phyloP scores from a whole-genome alignment of 2,113 vertebrate genomes.

The Pleuronectes platessa region DNA sequence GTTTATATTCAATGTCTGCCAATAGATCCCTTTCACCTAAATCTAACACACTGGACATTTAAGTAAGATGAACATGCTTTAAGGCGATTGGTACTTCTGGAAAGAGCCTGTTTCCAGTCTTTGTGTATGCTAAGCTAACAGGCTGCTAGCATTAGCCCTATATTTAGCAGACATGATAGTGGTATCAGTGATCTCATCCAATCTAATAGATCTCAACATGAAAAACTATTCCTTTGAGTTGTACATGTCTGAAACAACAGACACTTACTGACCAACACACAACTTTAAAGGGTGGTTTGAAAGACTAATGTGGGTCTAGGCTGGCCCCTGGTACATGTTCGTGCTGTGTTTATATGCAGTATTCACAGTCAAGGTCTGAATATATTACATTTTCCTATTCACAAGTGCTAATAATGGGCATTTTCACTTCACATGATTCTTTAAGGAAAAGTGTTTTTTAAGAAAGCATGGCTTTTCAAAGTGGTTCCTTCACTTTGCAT shows the following conservation, averaged over 20 bases:
- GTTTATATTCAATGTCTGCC: too few relatives aligned
- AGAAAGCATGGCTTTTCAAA: constrained; percentile 48
- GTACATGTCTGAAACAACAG: neutral
- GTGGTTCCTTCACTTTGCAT: constrained; percentile 56
- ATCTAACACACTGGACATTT: neutral
- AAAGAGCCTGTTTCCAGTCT: neutral
- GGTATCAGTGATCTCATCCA: neutral
- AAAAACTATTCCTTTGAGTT: neutral
- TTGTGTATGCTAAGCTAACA: neutral
- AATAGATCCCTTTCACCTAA: too few relatives aligned
- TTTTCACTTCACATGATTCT: constrained; percentile 27
- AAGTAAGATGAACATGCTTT: neutral
- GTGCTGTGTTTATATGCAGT: constrained; percentile 43
- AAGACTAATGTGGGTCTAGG: neutral
- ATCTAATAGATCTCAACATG: neutral
- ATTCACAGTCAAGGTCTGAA: constrained; percentile 80
- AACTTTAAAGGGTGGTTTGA: neutral
- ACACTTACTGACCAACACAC: neutral
- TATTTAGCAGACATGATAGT: neutral
- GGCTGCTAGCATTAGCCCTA: too few relatives aligned
- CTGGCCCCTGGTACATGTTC: constrained; percentile 13
- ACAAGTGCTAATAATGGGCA: constrained; percentile 75
- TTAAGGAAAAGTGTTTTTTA: constrained; percentile 22
- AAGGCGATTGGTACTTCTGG: neutral
- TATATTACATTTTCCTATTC: constrained; percentile 79